Base-by-base conservation (phyloP, 2,888 invertebrate species). In the Megastigmus dorsalis region DNA sequence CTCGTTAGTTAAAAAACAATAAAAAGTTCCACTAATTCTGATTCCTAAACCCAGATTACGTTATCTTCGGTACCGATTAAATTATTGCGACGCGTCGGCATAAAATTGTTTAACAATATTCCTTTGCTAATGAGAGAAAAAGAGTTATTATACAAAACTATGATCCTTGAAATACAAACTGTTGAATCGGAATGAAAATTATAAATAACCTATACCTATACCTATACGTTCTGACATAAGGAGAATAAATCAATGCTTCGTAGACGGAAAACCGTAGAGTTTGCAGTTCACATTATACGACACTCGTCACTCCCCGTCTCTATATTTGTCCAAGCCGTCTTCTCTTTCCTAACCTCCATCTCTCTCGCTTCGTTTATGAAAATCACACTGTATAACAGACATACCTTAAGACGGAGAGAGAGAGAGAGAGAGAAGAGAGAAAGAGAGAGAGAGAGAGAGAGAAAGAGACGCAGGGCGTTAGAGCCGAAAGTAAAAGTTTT, bases 401-500 rank as follows among this genome's bases (percentile, higher is more conserved):
- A 15, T 20, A n/a, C 38, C 10, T 13, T 1, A 20, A 4, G 13
- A 28, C 48, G 13, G 3, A 20, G 23, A 33, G 23, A 0, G 13
- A 30, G 36, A 30, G 26, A 15, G 41, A 23, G 18, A 1, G 6
- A 55, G 28, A 4, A 15, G 54, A 26, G 43, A 20, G 63, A 15
- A 20, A 55, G 54, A 55, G 45, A 50, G 55, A 38, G 28, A 26
- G 38, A 33, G 18, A 6, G n/a, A 54, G 59, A 5, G 57, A 41
- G 60, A 30, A 6, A 18, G 50, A 15, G 3, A 20, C 0, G 67
- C 1, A 48, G 1, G 28, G 15, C 50, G 33, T 18, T n/a, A 43
- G 10, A 59, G 55, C 38, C 65, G 75, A 80, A 82, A 80, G 83
- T 82, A 84, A 84, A 84, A 85, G 81, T 83, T 82, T 83, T 74